These are phyloP conservation scores for Phymorhynchus buccinoides DNA, from an alignment of 1,140 invertebrate genomes.

Conservation along the genomic window DNA sequence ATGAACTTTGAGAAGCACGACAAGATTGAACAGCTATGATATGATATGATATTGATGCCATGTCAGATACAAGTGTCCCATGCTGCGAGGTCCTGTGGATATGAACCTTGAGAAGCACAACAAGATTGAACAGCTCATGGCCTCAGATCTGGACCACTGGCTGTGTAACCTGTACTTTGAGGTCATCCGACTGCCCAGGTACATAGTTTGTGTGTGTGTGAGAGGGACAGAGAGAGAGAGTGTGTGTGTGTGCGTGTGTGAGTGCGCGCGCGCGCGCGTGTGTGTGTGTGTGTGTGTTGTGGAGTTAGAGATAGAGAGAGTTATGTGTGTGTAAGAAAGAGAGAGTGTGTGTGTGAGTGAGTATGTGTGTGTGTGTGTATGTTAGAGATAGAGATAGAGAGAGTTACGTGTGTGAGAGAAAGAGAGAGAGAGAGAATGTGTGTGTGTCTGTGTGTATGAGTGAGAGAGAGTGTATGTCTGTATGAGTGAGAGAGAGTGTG, in stretches of 20 bases:
- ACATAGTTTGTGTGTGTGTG: not conserved
- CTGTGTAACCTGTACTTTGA: conserved; percentile 71
- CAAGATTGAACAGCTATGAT: conserved; percentile 65
- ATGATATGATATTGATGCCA: too few relatives aligned
- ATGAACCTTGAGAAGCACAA: conserved; percentile 67
- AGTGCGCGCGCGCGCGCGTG: not conserved
- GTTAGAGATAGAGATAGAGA: too few relatives aligned
- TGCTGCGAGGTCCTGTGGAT: conserved; percentile 70
- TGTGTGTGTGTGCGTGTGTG: not conserved
- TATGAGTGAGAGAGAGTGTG: too few relatives aligned
- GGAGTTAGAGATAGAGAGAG: not conserved
- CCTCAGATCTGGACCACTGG: conserved; percentile 71
- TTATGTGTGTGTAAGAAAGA: conserved; percentile 13
- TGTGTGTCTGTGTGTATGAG: too few relatives aligned
- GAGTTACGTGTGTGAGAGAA: not conserved
- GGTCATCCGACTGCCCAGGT: conserved; percentile 69
- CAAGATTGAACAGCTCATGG: conserved; percentile 65
- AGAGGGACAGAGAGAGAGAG: too few relatives aligned
- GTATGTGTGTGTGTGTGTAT: too few relatives aligned
- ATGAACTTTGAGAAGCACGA: conserved; percentile 67
- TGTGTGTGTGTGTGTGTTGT: not conserved
- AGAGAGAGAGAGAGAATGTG: too few relatives aligned
- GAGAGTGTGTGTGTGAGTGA: too few relatives aligned
- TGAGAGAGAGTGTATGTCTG: too few relatives aligned
- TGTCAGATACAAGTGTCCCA: conserved; percentile 65